phyloP scores from a whole-genome alignment of 1,140 invertebrate genomes.

The Hylyphantes graminicola region DNA sequence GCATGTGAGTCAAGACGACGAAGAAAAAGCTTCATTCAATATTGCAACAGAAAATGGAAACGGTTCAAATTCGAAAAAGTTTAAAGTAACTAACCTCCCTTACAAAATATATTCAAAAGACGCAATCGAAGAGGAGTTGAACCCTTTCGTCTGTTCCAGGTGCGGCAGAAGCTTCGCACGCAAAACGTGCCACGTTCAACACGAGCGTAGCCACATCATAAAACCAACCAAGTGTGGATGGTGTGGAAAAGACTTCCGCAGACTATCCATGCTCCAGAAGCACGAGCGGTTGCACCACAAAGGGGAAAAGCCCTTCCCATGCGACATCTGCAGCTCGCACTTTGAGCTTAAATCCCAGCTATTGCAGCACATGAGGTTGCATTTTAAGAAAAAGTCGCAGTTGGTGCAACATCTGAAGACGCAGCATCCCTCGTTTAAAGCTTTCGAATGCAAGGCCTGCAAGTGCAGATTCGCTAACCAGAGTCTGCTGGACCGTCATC shows the following conservation, averaged over 20 bases:
- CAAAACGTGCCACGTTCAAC: not conserved
- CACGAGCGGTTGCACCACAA: constrained; percentile 84
- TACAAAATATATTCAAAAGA: too few relatives aligned
- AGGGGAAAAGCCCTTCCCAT: constrained; percentile 82
- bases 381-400: constrained; percentile 41
- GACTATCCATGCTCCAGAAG: constrained; percentile 87
- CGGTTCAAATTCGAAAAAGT: too few relatives aligned
- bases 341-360: constrained; percentile 79
- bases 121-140: not conserved
- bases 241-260: constrained; percentile 87
- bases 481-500: not conserved
- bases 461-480: not conserved
- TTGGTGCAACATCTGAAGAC: constrained; percentile 1
- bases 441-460: constrained; percentile 2
- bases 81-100: too few relatives aligned
- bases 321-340: constrained; percentile 87
- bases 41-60: not conserved
- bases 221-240: constrained; percentile 89
- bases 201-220: constrained; percentile 70
- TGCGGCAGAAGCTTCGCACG: constrained; percentile 9
- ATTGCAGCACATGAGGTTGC: constrained; percentile 62
- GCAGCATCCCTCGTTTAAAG: constrained; percentile 50
- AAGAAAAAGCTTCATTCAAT: not conserved
- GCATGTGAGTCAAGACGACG: not conserved
- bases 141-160: constrained; percentile 20